Evolutionary conservation across 1,140 invertebrate species (phyloP), one percentile per base, ranked within the genome.

Genomic region (Heterodera schachtii): DNA sequence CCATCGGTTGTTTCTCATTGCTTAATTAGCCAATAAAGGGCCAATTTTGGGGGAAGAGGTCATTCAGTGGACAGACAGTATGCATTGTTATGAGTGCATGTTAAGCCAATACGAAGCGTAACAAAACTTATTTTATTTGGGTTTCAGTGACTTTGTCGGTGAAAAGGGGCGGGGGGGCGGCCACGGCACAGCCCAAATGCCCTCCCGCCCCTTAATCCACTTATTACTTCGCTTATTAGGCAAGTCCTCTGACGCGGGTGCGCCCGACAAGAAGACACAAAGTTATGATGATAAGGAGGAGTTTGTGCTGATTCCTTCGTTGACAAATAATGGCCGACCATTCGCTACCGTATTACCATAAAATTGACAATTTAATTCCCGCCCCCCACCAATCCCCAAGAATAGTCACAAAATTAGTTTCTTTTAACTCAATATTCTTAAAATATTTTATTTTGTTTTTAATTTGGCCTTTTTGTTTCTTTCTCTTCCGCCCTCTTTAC

Each of bases 1-100:
- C 57, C 57, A 60, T 13, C 57, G 19, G 57, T 60, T 60, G 5
- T 71, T 71, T 71, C 69, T 46, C 69, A 71, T 41, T 46, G 69
- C 69, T 46, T 46, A 71, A 71, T 71, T 71, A 71, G 69, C 69
- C 69, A 71, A 71, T 71, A 41, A 46, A 71, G 44, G 0, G 44
- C 69, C 57, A 60, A 60, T 60, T 60, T 60, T 60, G 9, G 57
- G 16, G 16, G 11, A 4, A 60, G 9, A 16, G 6, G 11, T 60
- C 16, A 60, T 60, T 60, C 16, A 60, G 16, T 60, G 9, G 57
- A 60, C 11, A 13, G 16, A 31, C 31, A 31, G 31, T 31, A 31
- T 31, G 57, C 9, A 16, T 60, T 16, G 19, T 19, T 60, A 19
- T 19, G 57, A 19, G 57, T 60, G 57, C 31, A 31, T 31, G 57